phyloP scores from a whole-genome alignment of 1,140 invertebrate species.

The Ostrea edulis region DNA sequence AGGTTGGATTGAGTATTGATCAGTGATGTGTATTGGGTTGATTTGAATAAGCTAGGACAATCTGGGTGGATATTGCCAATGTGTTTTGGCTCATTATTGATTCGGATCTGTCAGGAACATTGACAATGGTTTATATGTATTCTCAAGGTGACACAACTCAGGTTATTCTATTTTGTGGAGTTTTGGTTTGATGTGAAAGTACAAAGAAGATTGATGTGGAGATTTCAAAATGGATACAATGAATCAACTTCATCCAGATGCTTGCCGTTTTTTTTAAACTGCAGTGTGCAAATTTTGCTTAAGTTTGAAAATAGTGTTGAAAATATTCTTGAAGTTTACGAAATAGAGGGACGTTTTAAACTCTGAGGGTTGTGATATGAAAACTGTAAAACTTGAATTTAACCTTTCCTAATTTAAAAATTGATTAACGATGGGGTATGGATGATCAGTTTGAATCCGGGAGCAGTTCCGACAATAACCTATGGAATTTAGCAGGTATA shows the following conservation, averaged over 20 bases:
- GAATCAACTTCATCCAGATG: too few species aligned
- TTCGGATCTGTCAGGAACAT: neutral
- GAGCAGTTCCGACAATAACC: neutral
- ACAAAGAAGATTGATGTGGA: neutral
- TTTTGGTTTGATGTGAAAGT: neutral
- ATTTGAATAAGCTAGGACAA: neutral
- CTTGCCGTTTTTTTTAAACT: too few species aligned
- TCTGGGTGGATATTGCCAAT: neutral
- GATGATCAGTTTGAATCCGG: conserved; percentile 20
- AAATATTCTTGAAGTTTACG: neutral
- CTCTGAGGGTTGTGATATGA: neutral
- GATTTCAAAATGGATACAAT: neutral
- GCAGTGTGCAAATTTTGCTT: neutral
- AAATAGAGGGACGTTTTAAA: neutral
- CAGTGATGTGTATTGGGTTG: conserved; percentile 18
- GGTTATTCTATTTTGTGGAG: neutral
- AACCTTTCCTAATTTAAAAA: neutral
- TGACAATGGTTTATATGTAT: neutral
- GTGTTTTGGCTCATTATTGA: neutral
- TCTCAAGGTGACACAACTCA: neutral
- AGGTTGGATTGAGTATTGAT: conserved; percentile 18
- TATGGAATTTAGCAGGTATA: conserved; percentile 28
- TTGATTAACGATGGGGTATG: conserved; percentile 12
- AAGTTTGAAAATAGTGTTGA: neutral
- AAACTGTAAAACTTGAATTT: neutral